Evolutionary conservation across 2,888 invertebrate species (phyloP), one percentile per base, ranked within the genome.

Genomic region (Luperina testacea): DNA sequence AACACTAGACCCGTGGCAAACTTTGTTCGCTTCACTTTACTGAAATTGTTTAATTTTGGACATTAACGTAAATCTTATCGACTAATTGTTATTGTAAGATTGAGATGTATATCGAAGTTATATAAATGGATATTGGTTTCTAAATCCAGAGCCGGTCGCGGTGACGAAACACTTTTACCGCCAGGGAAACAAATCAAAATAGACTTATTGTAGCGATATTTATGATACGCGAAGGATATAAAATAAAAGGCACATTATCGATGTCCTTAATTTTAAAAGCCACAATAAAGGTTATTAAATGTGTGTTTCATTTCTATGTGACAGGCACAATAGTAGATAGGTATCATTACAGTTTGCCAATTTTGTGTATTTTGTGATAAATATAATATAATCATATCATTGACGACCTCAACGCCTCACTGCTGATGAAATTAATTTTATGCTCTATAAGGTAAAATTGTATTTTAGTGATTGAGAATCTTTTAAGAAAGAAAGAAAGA

Each of bases 1-100:
- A 90, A 88, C 76, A 86, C 88, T 88, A 86, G 83, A 67, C 72
- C 80, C 75, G 82, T 75, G 81, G 81, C 78, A 85, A 89, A 88
- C 67, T 89, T 86, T 83, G 79, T 74, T 77, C 20, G 70, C 32
- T 82, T 69, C 59, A 80, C 78, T 79, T 85, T 65, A 71, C 74
- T 72, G 75, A 64, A 77, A 83, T 80, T 82, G 68, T 86, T 77
- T 75, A 78, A 86, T 80, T 76, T 82, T 82, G 68, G 53, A 75
- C 32, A 82, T 82, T 42, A 45, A 64, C 27, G 53, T 69, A 48
- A 69, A 84, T 74, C 71, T 82, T 72, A 53, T 42, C 45, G 48
- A 61, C 65, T 82, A 24, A 53, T 27, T 42, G 32, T 53, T 75
- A 27, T 64, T 45, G 48, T 53, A 61, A 68, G 61, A 83, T 83